phyloP scores from a whole-genome alignment of 2,888 invertebrate genomes.

The Melinopterus prodromus region DNA sequence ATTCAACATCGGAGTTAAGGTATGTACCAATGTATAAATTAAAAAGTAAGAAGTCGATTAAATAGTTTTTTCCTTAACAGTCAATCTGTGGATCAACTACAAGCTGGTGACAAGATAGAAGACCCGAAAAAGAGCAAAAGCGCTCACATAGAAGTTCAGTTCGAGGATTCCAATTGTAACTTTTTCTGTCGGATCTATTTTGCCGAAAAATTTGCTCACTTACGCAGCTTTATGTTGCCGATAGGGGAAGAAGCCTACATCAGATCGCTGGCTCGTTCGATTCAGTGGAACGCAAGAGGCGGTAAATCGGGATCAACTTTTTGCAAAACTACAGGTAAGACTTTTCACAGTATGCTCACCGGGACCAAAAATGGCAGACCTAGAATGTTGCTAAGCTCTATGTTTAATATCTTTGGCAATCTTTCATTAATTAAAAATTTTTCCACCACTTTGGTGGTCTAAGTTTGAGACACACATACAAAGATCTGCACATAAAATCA shows the following conservation, averaged over 20 bases:
- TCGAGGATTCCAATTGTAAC: slow-evolving; percentile 74
- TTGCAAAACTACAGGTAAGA: slow-evolving; percentile 85
- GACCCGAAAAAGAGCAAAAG: slow-evolving; percentile 56
- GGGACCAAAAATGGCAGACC: no score
- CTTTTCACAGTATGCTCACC: not conserved
- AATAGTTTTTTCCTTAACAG: slow-evolving; percentile 30
- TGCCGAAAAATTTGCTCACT: slow-evolving; percentile 87
- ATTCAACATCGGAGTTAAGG: slow-evolving; percentile 34
- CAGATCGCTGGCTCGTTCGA: slow-evolving; percentile 85
- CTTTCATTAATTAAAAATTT: no score
- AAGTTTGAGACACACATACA: no score
- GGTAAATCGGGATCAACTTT: slow-evolving; percentile 98
- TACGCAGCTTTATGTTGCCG: slow-evolving; percentile 66
- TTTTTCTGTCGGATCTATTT: slow-evolving; percentile 92
- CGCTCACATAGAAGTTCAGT: slow-evolving; percentile 66
- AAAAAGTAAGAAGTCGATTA: not conserved
- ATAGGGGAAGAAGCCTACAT: slow-evolving; percentile 78
- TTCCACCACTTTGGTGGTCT: no score
- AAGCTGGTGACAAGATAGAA: slow-evolving; percentile 47
- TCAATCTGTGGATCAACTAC: slow-evolving; percentile 42
- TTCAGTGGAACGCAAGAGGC: slow-evolving; percentile 93
- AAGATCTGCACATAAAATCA: no score
- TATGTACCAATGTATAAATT: slow-evolving; percentile 25
- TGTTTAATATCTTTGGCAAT: no score
- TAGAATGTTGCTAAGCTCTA: no score